Conservation (phyloP, 2,797 vertebrate genomes). For the Pteronotus mesoamericanus region DNA sequence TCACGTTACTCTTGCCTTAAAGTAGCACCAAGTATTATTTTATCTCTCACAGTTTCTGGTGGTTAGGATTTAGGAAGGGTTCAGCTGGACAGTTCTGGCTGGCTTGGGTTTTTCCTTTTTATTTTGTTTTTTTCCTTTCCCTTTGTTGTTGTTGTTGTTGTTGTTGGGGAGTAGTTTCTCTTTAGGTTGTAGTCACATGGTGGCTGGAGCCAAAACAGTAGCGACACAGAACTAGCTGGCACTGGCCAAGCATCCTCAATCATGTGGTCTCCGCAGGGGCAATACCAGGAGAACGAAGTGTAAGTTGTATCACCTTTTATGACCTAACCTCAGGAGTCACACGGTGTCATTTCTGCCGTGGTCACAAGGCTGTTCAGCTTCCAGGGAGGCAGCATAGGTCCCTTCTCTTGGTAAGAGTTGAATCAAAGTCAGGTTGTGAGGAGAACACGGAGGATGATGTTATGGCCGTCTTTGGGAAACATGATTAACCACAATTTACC, state of each 20-base stretch:
- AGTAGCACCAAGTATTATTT: not conserved
- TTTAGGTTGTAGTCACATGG: not conserved
- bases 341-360: not conserved
- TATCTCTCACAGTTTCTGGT: not conserved
- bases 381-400: not conserved
- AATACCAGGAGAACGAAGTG: not conserved
- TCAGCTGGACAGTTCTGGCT: not conserved
- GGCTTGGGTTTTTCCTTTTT: not conserved
- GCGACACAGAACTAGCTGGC: not conserved
- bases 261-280: no score
- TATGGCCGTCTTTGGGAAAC: not conserved
- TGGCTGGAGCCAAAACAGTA: not conserved
- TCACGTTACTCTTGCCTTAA: not conserved
- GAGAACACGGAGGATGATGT: not conserved
- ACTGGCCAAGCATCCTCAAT: not conserved
- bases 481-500: not conserved
- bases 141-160: no score
- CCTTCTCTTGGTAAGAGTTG: not conserved
- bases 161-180: not conserved
- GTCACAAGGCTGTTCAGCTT: not conserved
- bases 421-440: not conserved
- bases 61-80: not conserved
- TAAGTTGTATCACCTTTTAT: rapidly evolving
- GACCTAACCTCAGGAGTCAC: not conserved
- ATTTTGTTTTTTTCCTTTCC: not conserved